Base-by-base conservation (phyloP, 1,140 invertebrate species). In the Sarcophaga peregrina region DNA sequence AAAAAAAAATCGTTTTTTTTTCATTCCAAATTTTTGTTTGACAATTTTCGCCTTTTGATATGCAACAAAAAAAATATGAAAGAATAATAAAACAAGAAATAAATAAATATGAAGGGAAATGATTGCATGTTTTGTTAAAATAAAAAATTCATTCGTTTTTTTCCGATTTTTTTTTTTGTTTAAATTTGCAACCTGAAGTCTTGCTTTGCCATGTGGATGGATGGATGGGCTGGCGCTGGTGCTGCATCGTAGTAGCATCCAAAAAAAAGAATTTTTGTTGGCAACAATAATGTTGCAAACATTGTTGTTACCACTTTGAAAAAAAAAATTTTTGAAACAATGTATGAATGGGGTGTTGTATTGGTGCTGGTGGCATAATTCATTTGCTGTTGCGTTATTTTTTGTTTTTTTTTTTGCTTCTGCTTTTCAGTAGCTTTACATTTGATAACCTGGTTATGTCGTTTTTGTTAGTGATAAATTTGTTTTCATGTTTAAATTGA, bases 401-500 rank as follows among this genome's bases (percentile, higher is more conserved):
- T n/a, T 68, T 68, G 11, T 68, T 20, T 5, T 1, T 25, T 68
- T 25, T 17, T 25, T 20, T 68, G 8, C 2, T 68, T 25, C 20
- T 25, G 8, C 20, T 68, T 68, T 68, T 68, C n/a, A 7, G 62
- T 9, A 25, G n/a, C 20, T 68, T 20, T 25, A 68, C n/a, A 68
- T 68, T 7, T 68, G 62, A 68, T 68, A 68, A 68, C 62, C 62
- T 68, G 62, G 62, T 68, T 68, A 68, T 68, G 62, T 68, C 62
- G 62, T n/a, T 68, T 68, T 68, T 68, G 62, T 68, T 68, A 68
- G 62, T 68, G 62, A 68, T 68, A 68, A 68, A 68, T 68, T 68
- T 68, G 62, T 68, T 68, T 68, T 68, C 62, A 68, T 68, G 62
- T 68, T 68, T 68, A 68, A 68, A 68, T 68, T 68, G 62, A 68